Conservation (phyloP, 2,113 vertebrate genomes). For the Alethe diademata region DNA sequence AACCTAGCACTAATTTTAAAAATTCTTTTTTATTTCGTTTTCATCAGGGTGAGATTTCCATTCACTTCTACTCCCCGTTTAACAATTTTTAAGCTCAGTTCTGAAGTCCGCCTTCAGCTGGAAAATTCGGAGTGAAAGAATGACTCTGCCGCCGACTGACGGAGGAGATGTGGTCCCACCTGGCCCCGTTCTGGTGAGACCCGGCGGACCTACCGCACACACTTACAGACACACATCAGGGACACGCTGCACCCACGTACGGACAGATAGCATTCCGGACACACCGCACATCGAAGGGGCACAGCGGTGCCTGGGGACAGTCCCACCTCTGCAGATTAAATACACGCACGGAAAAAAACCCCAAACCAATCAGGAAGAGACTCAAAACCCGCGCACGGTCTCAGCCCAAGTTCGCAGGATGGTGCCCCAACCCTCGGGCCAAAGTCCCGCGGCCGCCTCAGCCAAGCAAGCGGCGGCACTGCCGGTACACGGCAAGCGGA, state of each 20-base stretch:
- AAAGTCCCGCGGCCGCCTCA: not conserved
- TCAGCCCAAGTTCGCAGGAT: not conserved
- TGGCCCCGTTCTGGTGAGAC: fast-evolving
- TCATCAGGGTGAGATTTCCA: fast-evolving
- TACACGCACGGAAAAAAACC: fast-evolving
- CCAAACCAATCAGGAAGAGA: not conserved
- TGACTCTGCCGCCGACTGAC: fast-evolving
- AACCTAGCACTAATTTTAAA: not conserved
- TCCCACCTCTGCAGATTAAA: not conserved
- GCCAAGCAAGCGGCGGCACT: not conserved
- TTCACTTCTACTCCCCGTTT: not conserved
- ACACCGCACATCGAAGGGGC: not conserved
- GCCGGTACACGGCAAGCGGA: not conserved
- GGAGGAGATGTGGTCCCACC: fast-evolving
- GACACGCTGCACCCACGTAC: too few relatives aligned
- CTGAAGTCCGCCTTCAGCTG: not conserved
- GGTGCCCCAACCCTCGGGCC: not conserved
- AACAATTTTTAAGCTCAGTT: not conserved
- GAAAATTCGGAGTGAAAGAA: not conserved
- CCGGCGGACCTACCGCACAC: too few relatives aligned
- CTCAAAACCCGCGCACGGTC: not conserved
- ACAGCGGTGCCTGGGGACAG: not conserved
- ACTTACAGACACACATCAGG: too few relatives aligned
- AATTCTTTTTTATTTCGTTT: not conserved
- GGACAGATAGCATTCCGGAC: not conserved